A percentile compares a stretch with the other conserved stretches of the same genome.
Evolutionary conservation across 1,140 invertebrate species (phyloP).

Genomic region (Drosophila ohnishii): DNA sequence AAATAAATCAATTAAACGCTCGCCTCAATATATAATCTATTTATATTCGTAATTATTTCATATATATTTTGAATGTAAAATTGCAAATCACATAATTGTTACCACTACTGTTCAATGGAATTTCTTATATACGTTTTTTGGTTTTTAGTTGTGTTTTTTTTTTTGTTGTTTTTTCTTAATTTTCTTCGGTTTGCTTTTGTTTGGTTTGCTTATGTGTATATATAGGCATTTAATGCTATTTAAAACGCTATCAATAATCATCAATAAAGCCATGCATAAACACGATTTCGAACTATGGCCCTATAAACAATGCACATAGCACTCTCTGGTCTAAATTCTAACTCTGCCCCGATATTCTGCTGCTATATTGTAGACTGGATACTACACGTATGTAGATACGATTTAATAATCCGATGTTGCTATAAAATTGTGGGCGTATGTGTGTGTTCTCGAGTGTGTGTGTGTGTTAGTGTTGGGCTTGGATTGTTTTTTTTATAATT

Average conservation of each 20-base stretch:
- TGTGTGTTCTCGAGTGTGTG: slow-evolving; percentile 26
- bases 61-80: slow-evolving; percentile 81
- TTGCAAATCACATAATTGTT: slow-evolving; percentile 82
- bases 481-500: slow-evolving; percentile 50
- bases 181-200: slow-evolving; percentile 29
- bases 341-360: slow-evolving; percentile 52
- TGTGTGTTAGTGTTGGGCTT: slow-evolving; percentile 26
- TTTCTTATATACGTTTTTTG: slow-evolving; percentile 65
- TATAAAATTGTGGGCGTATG: slow-evolving; percentile 66
- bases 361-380: slow-evolving; percentile 40
- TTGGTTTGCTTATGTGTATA: slow-evolving; percentile 65
- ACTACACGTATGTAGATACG: slow-evolving; percentile 55
- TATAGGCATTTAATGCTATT: slow-evolving; percentile 81
- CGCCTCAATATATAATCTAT: slow-evolving; percentile 75
- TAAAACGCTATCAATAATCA: slow-evolving; percentile 81
- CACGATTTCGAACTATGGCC: slow-evolving; percentile 78
- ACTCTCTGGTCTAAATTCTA: slow-evolving; percentile 77
- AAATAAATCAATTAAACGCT: slow-evolving; percentile 79
- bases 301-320: slow-evolving; percentile 80
- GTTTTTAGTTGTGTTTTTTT: slow-evolving; percentile 40
- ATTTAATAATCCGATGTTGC: slow-evolving; percentile 56
- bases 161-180: slow-evolving; percentile 20
- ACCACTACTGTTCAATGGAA: slow-evolving; percentile 79
- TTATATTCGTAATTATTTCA: slow-evolving; percentile 69
- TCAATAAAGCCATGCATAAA: slow-evolving; percentile 80